Evolutionary conservation across 2,888 invertebrate species (phyloP).

Genomic region (Nomada lathburiana): DNA sequence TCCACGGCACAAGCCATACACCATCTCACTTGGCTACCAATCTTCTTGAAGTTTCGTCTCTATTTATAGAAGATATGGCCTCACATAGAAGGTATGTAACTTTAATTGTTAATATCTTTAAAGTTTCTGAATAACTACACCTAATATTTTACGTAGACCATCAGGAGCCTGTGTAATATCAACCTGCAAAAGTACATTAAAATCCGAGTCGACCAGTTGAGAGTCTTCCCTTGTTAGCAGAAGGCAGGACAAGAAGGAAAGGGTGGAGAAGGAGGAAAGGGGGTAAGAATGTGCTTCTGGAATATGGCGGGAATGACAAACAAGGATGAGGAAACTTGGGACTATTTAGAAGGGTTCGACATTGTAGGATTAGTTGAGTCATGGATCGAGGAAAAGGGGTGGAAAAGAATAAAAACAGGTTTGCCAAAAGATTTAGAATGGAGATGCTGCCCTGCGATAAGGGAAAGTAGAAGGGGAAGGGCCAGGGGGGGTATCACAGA

Average conservation of each 20-base stretch:
- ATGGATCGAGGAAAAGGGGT: constrained; percentile 10
- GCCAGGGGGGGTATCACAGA: not conserved
- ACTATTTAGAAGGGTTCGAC: not conserved
- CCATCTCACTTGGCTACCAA: too few relatives aligned
- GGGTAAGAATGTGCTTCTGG: constrained; percentile 13
- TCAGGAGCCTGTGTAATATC: too few relatives aligned
- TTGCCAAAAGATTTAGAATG: not conserved
- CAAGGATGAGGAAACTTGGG: constrained; percentile 1
- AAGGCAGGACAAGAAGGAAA: not conserved
- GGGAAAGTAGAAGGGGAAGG: constrained; percentile 10
- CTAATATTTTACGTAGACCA: too few relatives aligned
- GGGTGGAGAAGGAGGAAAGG: not conserved
- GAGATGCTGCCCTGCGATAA: not conserved
- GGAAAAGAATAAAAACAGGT: not conserved
- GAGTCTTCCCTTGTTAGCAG: too few relatives aligned
- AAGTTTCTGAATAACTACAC: too few relatives aligned
- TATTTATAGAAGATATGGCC: too few relatives aligned
- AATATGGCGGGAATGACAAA: constrained; percentile 7
- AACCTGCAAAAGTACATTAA: too few relatives aligned
- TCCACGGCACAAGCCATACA: too few relatives aligned
- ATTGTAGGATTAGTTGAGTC: constrained; percentile 11
- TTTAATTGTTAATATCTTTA: too few relatives aligned
- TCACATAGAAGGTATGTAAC: too few relatives aligned
- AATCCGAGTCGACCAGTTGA: too few relatives aligned
- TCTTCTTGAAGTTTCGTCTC: too few relatives aligned